Base-by-base conservation (phyloP, 2,797 vertebrate genomes). In the Triplophysa bombifrons region DNA sequence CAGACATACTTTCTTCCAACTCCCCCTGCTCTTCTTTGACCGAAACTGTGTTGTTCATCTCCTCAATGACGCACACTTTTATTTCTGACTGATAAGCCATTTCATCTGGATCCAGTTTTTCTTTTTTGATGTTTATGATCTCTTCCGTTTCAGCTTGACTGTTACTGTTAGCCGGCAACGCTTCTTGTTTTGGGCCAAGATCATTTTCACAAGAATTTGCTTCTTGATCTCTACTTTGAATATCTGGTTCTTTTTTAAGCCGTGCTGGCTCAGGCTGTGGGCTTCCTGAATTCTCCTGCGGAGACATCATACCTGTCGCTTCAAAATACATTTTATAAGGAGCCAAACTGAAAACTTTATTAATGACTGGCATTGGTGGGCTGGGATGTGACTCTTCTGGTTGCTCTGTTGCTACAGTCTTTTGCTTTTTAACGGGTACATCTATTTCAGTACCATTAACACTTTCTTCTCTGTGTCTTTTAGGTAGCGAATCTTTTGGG, bases 271-370 rank as follows among this genome's bases (percentile, higher is more conserved):
- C 82, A 60, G 81, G 55, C 0, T 61, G 74, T 22, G 63, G 63
- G 82, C 30, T 87, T 64, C 66, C 76, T 67, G 68, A 76, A 25
- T 69, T 55, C 72, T 67, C 85, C 41, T 64, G 76, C 51, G 85
- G 41, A 74, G 83, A 80, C 51, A 90, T 70, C 74, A 86, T 66
- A 25, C 87, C 89, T 0, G 90, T 79, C 8, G 85, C 88, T 79
- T 94, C 93, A 68, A 96, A 85, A 85, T 94, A 95, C 2, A 91
- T 89, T 61, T 87, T 92, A 86, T 96, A 96, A 2, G 95, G 95
- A 0, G 97, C 98, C 89, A 99, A 87, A 83, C 97, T 98, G 85
- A 98, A 99, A 55, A 98, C 97, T 0, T 91, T 96, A 86, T 97
- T 94, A 70, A 99, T 99, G 44, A 98, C 88, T 0, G 97, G 97